These are phyloP conservation scores for Rhagonycha fulva DNA, from an alignment of 2,888 invertebrate species.

Conservation along the genomic window DNA sequence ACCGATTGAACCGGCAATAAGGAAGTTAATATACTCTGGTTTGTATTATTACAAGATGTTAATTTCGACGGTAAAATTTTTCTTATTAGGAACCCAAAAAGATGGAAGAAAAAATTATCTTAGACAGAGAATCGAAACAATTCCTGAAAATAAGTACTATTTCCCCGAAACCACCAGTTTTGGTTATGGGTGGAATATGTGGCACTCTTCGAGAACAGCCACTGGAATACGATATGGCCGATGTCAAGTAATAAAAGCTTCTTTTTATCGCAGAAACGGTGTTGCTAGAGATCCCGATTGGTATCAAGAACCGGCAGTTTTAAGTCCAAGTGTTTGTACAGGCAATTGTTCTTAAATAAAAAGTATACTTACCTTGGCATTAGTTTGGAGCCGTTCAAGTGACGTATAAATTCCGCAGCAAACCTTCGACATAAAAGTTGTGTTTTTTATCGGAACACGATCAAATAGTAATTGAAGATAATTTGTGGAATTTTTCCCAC, in stretches of 20 bases:
- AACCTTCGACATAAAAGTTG: conserved; percentile 27
- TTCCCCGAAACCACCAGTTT: conserved; percentile 59
- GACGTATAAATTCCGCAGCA: conserved; percentile 14
- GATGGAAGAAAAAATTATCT: conserved; percentile 59
- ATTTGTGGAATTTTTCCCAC: not conserved
- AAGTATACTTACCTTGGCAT: conserved; percentile 32
- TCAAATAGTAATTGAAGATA: conserved; percentile 11
- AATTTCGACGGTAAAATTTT: not conserved
- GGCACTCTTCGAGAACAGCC: conserved; percentile 48
- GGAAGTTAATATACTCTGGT: conserved; percentile 56
- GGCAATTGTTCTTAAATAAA: conserved; percentile 24
- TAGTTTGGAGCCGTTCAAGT: conserved; percentile 20
- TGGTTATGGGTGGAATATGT: conserved; percentile 66
- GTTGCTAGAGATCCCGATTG: conserved; percentile 61
- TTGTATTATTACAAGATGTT: conserved; percentile 18
- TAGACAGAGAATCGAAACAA: conserved; percentile 55
- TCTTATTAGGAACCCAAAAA: conserved; percentile 47
- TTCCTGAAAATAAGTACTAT: conserved; percentile 62
- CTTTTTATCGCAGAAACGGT: conserved; percentile 62
- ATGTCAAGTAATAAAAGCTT: conserved; percentile 58
- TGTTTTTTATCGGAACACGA: not conserved
- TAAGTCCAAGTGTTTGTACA: conserved; percentile 48
- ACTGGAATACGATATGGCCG: conserved; percentile 55
- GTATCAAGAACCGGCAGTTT: conserved; percentile 57
- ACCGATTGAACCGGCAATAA: conserved; percentile 57